Conservation (phyloP, 2,113 vertebrate genomes). For the Antechinus flavipes region DNA sequence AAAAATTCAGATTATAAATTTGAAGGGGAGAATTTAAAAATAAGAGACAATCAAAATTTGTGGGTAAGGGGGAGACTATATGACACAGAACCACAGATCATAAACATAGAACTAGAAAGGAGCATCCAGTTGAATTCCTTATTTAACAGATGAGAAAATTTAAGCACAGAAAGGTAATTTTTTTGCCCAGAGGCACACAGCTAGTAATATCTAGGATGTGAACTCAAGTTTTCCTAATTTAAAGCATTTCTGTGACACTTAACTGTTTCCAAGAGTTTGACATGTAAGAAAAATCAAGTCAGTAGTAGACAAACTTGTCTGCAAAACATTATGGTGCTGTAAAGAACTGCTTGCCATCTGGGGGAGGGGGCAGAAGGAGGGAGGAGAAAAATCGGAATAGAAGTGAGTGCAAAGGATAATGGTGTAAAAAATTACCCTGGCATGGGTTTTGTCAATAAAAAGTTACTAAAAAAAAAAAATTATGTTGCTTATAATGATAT, state of each 20-base stretch:
- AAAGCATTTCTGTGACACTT: not conserved
- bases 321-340: not conserved
- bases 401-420: too few relatives aligned
- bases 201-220: not conserved
- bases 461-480: too few relatives aligned
- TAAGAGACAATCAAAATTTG: not conserved
- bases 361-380: too few relatives aligned
- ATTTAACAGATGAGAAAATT: not conserved
- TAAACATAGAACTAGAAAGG: not conserved
- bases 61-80: not conserved
- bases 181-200: not conserved
- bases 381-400: too few relatives aligned
- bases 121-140: not conserved
- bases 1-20: constrained; percentile 7
- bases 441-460: too few relatives aligned
- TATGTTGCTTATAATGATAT: not conserved
- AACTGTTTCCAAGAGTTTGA: not conserved
- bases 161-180: not conserved
- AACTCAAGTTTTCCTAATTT: not conserved
- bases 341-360: too few relatives aligned
- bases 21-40: constrained; percentile 31
- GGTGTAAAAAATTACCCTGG: too few relatives aligned
- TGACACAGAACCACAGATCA: not conserved
- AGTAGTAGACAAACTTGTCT: not conserved
- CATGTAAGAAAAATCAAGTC: not conserved